Conservation (phyloP, 2,888 invertebrate genomes). For the Drosophila quasianomalipes region DNA sequence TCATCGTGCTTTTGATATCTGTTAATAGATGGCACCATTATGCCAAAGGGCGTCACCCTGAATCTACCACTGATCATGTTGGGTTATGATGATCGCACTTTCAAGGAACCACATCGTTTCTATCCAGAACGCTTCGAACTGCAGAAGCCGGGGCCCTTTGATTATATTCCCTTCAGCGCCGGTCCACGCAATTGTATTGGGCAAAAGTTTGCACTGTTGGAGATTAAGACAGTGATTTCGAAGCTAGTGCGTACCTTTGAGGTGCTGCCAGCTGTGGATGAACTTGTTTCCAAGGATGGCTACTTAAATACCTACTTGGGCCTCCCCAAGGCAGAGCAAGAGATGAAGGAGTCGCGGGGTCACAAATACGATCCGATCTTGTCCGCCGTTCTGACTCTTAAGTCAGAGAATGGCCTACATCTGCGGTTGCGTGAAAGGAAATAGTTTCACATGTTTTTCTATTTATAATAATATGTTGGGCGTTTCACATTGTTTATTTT, state of each 20-base stretch:
- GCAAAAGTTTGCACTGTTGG: conserved; percentile 86
- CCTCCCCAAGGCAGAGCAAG: conserved; percentile 45
- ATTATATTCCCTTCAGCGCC: conserved; percentile 88
- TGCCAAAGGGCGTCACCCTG: conserved; percentile 76
- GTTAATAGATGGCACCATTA: conserved; percentile 75
- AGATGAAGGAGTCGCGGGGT: conserved; percentile 37
- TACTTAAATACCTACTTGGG: conserved; percentile 64
- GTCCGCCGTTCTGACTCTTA: conserved; percentile 86
- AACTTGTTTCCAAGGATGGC: conserved; percentile 74
- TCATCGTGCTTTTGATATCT: not conserved
- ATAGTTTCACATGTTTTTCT: conserved; percentile 16
- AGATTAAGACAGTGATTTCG: conserved; percentile 87
- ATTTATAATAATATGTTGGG: not conserved
- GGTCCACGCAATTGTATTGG: conserved; percentile 88
- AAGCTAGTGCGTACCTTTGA: conserved; percentile 86
- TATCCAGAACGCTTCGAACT: conserved; percentile 87
- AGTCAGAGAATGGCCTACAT: conserved; percentile 86
- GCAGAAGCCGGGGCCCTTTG: conserved; percentile 85
- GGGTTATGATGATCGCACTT: conserved; percentile 80
- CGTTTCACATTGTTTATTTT: not conserved
- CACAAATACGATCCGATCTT: conserved; percentile 85
- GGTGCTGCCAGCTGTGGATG: conserved; percentile 80
- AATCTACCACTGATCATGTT: conserved; percentile 72
- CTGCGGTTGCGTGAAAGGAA: conserved; percentile 84
- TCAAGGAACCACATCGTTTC: conserved; percentile 81